These are phyloP conservation scores for Thereva unica DNA, from an alignment of 2,888 invertebrate genomes.

Conservation along the genomic window DNA sequence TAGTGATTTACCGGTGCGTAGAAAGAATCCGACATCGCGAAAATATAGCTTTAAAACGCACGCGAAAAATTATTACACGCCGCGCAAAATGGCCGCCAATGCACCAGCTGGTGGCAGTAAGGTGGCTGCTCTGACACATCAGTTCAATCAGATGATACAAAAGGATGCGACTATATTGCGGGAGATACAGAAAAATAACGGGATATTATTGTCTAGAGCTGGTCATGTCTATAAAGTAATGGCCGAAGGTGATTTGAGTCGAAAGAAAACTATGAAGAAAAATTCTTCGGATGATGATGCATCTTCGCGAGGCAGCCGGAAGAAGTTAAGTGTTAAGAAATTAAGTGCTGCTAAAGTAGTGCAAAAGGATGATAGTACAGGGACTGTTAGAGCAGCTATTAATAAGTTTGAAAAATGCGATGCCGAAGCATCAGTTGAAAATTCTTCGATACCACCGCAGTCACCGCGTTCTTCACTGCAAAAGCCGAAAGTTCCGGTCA, in stretches of 20 bases:
- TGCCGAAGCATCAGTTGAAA: constrained; percentile 40
- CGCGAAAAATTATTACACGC: constrained; percentile 49
- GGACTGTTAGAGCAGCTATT: constrained; percentile 39
- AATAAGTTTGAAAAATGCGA: constrained; percentile 42
- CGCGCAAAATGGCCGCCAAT: constrained; percentile 48
- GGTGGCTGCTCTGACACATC: constrained; percentile 70
- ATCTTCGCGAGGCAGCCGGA: constrained; percentile 32
- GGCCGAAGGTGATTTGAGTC: constrained; percentile 45
- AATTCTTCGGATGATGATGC: constrained; percentile 26
- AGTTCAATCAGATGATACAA: constrained; percentile 69
- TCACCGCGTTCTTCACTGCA: constrained; percentile 41
- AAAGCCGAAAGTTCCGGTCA: constrained; percentile 53
- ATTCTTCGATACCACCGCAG: constrained; percentile 43
- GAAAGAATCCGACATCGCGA: constrained; percentile 46
- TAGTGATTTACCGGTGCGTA: constrained; percentile 39
- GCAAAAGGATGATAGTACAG: constrained; percentile 50
- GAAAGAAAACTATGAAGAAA: constrained; percentile 8
- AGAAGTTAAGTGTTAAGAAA: constrained; percentile 47
- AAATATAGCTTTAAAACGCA: constrained; percentile 58
- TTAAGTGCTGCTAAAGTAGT: constrained; percentile 51
- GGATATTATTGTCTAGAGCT: constrained; percentile 58
- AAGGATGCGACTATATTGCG: constrained; percentile 58
- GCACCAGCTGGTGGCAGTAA: constrained; percentile 56
- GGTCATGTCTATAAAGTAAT: constrained; percentile 57
- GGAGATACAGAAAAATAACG: constrained; percentile 64